Percentiles rank a stretch among this genome's conserved stretches.
Conservation (phyloP, 2,113 vertebrate species). For the Carassius carassius region DNA sequence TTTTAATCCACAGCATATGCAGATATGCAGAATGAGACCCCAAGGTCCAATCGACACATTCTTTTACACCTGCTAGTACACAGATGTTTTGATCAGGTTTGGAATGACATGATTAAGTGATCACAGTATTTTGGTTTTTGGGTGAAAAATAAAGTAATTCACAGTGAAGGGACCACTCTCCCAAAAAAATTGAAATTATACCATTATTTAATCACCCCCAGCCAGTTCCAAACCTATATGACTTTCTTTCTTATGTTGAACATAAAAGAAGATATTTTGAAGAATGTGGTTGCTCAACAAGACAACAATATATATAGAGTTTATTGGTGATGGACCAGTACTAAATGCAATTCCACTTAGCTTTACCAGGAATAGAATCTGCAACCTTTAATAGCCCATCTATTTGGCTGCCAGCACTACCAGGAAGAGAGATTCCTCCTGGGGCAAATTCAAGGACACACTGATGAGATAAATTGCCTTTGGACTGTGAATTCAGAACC, state of each 20-base stretch:
- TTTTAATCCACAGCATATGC: not conserved
- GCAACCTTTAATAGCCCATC: not conserved
- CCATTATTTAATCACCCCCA: no score
- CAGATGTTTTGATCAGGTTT: not conserved
- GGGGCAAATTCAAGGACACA: not conserved
- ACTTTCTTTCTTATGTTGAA: no score
- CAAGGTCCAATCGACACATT: conserved; percentile 32
- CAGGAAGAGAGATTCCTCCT: not conserved
- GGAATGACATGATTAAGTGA: not conserved
- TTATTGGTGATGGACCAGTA: not conserved
- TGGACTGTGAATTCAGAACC: not conserved
- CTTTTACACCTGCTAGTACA: not conserved
- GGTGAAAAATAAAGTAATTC: not conserved
- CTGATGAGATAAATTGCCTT: not conserved
- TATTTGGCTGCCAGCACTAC: not conserved
- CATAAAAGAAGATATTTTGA: no score
- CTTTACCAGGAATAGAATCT: not conserved
- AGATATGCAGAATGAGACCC: not conserved
- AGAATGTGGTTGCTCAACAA: no score
- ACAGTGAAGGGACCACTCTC: not conserved
- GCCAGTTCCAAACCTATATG: no score
- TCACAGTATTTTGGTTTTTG: not conserved
- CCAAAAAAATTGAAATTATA: not conserved
- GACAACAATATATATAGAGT: not conserved
- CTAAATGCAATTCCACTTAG: not conserved